Conservation (phyloP, 1,140 invertebrate species). For the Bombus confusus region DNA sequence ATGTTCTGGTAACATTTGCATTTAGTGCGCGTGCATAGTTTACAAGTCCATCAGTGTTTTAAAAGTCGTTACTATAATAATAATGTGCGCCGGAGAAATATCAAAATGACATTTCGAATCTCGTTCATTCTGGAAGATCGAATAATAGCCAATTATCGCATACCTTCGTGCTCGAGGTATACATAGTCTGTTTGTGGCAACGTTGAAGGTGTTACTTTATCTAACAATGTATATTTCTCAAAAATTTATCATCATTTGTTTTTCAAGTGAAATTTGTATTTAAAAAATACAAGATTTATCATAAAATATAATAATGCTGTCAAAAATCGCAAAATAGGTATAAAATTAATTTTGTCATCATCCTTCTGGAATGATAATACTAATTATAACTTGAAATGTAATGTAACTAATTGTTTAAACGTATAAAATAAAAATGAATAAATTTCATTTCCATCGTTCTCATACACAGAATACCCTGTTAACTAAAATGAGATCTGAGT, state of each 20-base stretch:
- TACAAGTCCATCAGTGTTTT: slow-evolving; percentile 19
- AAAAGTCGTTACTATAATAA: neutral
- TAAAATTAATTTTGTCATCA: no score
- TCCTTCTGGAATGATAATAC: neutral
- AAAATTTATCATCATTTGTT: neutral
- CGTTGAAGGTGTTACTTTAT: neutral
- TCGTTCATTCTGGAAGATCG: neutral
- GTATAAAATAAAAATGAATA: neutral
- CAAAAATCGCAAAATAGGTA: no score
- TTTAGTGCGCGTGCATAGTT: slow-evolving; percentile 30
- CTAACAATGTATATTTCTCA: no score
- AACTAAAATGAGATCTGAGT: neutral
- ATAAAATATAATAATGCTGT: neutral
- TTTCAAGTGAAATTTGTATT: neutral
- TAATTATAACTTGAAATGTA: neutral
- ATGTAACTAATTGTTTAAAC: neutral
- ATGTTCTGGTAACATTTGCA: slow-evolving; percentile 49
- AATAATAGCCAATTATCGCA: neutral
- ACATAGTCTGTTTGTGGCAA: neutral
- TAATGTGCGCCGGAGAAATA: neutral
- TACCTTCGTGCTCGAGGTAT: neutral
- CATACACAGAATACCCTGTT: neutral
- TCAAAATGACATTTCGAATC: slow-evolving; percentile 13
- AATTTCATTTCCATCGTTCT: neutral
- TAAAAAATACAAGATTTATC: neutral